These are phyloP conservation scores for Leiothrix lutea DNA, from an alignment of 2,113 vertebrate species.

Conservation along the genomic window DNA sequence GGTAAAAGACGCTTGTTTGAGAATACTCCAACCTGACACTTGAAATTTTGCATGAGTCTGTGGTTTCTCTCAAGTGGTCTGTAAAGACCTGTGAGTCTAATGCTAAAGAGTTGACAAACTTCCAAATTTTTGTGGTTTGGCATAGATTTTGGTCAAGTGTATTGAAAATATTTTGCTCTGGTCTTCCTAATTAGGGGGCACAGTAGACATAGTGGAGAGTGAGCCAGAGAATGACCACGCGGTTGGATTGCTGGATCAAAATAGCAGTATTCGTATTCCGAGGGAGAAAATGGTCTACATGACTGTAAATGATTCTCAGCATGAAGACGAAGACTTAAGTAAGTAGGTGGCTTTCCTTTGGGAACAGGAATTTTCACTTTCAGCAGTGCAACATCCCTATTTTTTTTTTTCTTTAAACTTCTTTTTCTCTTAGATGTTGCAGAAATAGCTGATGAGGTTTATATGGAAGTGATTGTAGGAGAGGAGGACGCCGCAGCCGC, in stretches of 20 bases:
- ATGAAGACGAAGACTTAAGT: constrained; percentile 92
- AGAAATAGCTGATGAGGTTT: constrained; percentile 92
- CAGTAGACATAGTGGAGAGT: constrained; percentile 92
- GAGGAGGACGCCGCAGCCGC: constrained; percentile 85
- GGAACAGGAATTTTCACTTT: constrained; percentile 52
- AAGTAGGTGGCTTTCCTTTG: constrained; percentile 77
- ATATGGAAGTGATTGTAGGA: constrained; percentile 94
- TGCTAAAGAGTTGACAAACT: not conserved
- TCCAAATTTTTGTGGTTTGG: not conserved
- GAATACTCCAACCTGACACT: constrained; percentile 3
- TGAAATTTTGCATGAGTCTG: not conserved
- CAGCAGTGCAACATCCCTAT: not conserved
- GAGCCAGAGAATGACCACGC: constrained; percentile 86
- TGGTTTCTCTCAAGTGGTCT: not conserved
- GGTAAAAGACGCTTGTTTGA: constrained; percentile 77
- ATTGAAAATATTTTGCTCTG: constrained; percentile 26
- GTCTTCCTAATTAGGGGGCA: constrained; percentile 81
- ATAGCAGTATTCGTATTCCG: constrained; percentile 83
- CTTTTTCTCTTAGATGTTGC: constrained; percentile 82
- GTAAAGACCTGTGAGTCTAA: not conserved
- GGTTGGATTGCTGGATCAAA: constrained; percentile 84
- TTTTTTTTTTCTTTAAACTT: not conserved
- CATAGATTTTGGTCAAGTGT: not conserved
- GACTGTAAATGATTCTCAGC: constrained; percentile 92
- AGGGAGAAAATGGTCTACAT: constrained; percentile 98